These are phyloP conservation scores for Platycheirus rosarum DNA, from an alignment of 2,888 invertebrate species.

Conservation along the genomic window DNA sequence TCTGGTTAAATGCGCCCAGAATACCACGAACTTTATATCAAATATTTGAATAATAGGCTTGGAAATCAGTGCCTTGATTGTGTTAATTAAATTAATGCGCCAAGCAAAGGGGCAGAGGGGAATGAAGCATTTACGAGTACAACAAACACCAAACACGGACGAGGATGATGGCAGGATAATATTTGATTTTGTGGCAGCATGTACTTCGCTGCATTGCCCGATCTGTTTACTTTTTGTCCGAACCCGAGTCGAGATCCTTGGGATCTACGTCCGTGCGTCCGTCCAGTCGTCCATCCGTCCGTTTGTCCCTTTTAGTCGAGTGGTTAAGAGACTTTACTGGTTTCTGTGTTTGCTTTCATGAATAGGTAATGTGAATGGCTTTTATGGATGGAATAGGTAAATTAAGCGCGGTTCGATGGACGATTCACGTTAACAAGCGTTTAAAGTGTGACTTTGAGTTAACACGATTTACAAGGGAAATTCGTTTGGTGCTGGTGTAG, in stretches of 20 bases:
- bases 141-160: not conserved
- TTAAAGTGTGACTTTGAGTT: conserved; percentile 74
- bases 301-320: conserved; percentile 38
- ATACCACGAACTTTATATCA: conserved; percentile 75
- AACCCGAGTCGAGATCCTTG: conserved; percentile 56
- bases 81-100: conserved; percentile 74
- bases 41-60: conserved; percentile 75
- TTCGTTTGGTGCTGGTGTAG: conserved; percentile 5
- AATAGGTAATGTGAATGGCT: conserved; percentile 74
- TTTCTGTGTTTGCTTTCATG: conserved; percentile 69
- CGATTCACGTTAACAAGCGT: conserved; percentile 74
- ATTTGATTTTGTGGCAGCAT: conserved; percentile 63
- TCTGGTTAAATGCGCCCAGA: not conserved
- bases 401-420: conserved; percentile 74
- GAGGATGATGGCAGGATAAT: conserved; percentile 68
- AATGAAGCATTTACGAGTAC: conserved; percentile 1
- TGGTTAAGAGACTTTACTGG: conserved; percentile 66
- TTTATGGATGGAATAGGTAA: conserved; percentile 74
- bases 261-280: conserved; percentile 28
- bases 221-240: conserved; percentile 45
- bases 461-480: conserved; percentile 64
- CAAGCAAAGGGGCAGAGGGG: conserved; percentile 46
- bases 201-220: conserved; percentile 14
- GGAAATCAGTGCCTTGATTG: conserved; percentile 71
- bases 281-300: not conserved